A percentile compares a stretch with the other conserved stretches of the same genome.
These are phyloP conservation scores for Cassiopea andromeda DNA, from an alignment of 30 jellyfish, hydroid and myxozoan species.

Conservation along the genomic window DNA sequence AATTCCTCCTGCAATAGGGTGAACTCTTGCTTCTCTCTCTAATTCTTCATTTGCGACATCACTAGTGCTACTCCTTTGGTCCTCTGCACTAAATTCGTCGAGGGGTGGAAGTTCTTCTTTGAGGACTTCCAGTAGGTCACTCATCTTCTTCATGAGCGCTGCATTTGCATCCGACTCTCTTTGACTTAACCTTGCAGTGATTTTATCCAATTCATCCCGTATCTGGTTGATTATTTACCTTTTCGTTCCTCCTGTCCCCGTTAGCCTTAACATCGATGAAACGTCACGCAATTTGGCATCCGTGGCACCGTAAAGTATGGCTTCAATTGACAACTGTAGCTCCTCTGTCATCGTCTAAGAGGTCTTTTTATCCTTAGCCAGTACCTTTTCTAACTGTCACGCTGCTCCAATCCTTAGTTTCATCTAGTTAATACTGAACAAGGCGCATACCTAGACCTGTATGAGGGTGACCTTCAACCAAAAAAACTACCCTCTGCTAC, in stretches of 20 bases:
- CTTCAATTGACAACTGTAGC: conserved; percentile 26
- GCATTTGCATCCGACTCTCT: conserved; percentile 2
- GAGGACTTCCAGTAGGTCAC: conserved; percentile 4
- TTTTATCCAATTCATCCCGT: not conserved
- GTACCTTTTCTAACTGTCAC: conserved; percentile 7
- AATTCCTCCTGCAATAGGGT: not conserved
- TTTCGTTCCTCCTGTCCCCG: not conserved
- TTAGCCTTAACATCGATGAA: not conserved
- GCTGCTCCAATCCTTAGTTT: not conserved
- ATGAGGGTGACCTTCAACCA: not conserved
- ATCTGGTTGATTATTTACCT: not conserved
- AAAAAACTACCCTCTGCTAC: conserved; percentile 72
- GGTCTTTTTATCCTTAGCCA: not conserved
- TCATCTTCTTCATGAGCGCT: not conserved
- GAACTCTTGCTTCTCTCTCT: not conserved
- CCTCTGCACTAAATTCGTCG: conserved; percentile 8
- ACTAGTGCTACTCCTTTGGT: not conserved
- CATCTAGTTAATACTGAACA: not conserved
- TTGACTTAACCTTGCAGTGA: not conserved
- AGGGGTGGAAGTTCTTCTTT: conserved; percentile 27
- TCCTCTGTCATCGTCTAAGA: conserved; percentile 19
- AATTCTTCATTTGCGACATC: not conserved
- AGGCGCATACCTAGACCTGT: not conserved
- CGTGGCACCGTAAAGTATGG: conserved; percentile 16
- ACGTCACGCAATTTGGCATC: conserved; percentile 28